Percentiles rank a stretch among this genome's conserved stretches.
These are phyloP conservation scores for Smutsia temminckii DNA, from an alignment of 2,797 vertebrate genomes.

Conservation along the genomic window DNA sequence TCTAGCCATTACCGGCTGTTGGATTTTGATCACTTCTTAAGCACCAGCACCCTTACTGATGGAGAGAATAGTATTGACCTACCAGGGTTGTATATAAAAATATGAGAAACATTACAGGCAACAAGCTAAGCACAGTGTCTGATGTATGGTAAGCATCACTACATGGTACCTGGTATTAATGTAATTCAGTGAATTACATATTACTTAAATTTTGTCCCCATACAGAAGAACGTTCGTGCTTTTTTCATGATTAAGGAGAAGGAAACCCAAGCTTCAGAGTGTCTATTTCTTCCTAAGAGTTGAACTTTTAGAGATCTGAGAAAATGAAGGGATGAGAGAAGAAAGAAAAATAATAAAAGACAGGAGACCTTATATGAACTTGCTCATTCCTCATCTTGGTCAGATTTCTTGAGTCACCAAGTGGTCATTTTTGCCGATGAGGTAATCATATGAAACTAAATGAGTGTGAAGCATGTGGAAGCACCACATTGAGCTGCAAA, in stretches of 20 bases:
- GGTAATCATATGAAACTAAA: slow-evolving; percentile 3
- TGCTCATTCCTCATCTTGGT: background rate
- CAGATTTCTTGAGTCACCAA: background rate
- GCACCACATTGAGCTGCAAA: background rate
- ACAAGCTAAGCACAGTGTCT: background rate
- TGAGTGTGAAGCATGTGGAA: background rate
- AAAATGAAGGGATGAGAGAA: background rate
- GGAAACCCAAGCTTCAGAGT: background rate
- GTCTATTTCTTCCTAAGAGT: background rate
- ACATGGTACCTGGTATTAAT: background rate
- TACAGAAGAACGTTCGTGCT: background rate
- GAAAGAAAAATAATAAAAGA: background rate
- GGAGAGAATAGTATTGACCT: background rate
- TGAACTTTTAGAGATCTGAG: background rate
- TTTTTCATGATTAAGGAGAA: background rate
- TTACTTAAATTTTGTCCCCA: background rate
- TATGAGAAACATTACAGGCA: background rate
- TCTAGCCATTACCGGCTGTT: background rate
- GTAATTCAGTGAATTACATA: background rate
- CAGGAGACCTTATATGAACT: background rate
- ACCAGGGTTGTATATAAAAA: background rate
- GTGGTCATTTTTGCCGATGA: background rate
- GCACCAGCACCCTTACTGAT: background rate
- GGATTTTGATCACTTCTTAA: background rate
- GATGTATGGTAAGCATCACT: background rate